Evolutionary conservation across 2,797 vertebrate species (phyloP).

Genomic region (Parotocinclus haroldoi): DNA sequence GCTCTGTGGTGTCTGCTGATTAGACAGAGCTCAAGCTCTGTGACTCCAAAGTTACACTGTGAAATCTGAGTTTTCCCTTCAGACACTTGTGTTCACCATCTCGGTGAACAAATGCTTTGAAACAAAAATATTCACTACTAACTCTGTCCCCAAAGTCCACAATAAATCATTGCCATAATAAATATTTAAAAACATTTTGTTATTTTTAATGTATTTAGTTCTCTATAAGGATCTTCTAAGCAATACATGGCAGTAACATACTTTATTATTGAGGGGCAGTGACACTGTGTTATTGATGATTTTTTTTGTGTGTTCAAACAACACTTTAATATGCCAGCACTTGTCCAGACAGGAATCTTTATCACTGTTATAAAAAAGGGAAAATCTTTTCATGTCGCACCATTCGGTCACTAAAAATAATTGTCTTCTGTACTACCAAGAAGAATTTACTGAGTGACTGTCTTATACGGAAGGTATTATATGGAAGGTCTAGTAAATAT

Average conservation of each 20-base stretch:
- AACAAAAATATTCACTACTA: background rate
- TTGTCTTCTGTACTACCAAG: slow-evolving; percentile 19
- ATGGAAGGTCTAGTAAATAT: slow-evolving; percentile 40
- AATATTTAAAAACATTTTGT: slow-evolving; percentile 1
- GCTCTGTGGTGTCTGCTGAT: slow-evolving; percentile 3
- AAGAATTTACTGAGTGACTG: slow-evolving; percentile 39
- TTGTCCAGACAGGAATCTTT: slow-evolving; percentile 9
- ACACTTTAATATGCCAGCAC: background rate
- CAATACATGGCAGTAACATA: background rate
- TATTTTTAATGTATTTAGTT: background rate
- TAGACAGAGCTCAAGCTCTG: slow-evolving; percentile 1
- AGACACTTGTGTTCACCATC: slow-evolving; percentile 1
- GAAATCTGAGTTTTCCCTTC: slow-evolving; percentile 20
- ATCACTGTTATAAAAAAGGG: slow-evolving; percentile 25
- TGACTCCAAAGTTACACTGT: background rate
- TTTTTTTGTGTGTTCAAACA: background rate
- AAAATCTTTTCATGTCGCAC: slow-evolving; percentile 15
- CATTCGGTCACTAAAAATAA: slow-evolving; percentile 15
- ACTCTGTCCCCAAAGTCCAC: background rate
- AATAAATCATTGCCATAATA: slow-evolving; percentile 2
- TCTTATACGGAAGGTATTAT: no score
- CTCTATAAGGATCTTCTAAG: background rate
- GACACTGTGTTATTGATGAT: no score
- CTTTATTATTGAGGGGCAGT: no score
- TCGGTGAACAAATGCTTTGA: slow-evolving; percentile 6